Evolutionary conservation across 2,113 vertebrate species (phyloP), one percentile per base, ranked within the genome.

Genomic region (Glaucidium brasilianum): DNA sequence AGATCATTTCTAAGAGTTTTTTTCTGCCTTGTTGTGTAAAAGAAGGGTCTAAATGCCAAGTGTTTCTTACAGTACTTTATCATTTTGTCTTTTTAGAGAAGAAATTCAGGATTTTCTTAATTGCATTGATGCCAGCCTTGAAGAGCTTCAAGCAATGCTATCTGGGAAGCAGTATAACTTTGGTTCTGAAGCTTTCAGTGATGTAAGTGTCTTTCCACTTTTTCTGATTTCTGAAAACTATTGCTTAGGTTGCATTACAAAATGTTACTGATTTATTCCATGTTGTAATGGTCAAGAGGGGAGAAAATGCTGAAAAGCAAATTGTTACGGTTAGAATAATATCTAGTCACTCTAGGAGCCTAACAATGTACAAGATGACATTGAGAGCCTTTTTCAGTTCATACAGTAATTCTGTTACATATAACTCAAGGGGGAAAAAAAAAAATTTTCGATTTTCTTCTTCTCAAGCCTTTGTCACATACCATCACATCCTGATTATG

Each of bases 81-180:
- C 3, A 41, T 92, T 92, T 62, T 95, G 56, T 91, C 47, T 77
- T 96, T 91, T 43, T 72, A 98, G 97, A 49, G 95, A 97, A 71
- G 96, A 98, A 82, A 97, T 95, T 20, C 91, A 97, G 62, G 97
- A 97, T 83, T 98, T 98, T 85, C 92, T 98, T 58, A 96, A 97
- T 34, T 96, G 88, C 74, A 97, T 97, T 3, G 96, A 98, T 67
- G 90, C 85, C 43, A 98, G 97, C 66, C 92, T 98, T 10, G 96
- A 97, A 56, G 95, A 98, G 19, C 88, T 98, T 15, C 97, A 97
- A 32, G 95, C 93, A 27, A 96, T 98, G 91, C 52, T 98, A 13
- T 96, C 90, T 63, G 92, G 68, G 50, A 98, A 98, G 59, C 96
- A 97, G 93, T 64, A 97, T 39, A 97, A 73, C 92, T 93, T 92